Evolutionary conservation across 1,140 invertebrate genomes (phyloP).

Genomic region (Drosophila tani): DNA sequence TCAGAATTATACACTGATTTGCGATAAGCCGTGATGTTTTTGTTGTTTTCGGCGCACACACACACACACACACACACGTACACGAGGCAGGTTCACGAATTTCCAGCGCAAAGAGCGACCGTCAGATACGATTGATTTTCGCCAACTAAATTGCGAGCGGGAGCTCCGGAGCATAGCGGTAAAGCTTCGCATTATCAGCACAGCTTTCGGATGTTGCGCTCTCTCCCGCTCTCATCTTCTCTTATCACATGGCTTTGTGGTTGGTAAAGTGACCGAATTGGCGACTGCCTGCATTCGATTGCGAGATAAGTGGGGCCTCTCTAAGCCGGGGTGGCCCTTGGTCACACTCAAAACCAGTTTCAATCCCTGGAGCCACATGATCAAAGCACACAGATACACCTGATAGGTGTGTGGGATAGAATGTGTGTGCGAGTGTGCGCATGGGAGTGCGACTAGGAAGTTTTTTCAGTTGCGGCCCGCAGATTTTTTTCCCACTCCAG

Average conservation of each 20-base stretch:
- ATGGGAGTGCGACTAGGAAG: slow-evolving; percentile 59
- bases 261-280: slow-evolving; percentile 65
- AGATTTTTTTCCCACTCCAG: neutral
- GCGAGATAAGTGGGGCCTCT: slow-evolving; percentile 10
- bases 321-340: slow-evolving; percentile 32
- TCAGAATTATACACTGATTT: slow-evolving; percentile 62
- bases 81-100: slow-evolving; percentile 48
- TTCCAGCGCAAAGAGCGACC: slow-evolving; percentile 50
- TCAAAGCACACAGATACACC: slow-evolving; percentile 23
- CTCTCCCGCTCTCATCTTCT: slow-evolving; percentile 40
- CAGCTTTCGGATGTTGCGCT: slow-evolving; percentile 53
- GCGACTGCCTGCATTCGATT: slow-evolving; percentile 34
- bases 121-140: slow-evolving; percentile 74
- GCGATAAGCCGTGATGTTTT: slow-evolving; percentile 69
- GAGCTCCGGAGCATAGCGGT: slow-evolving; percentile 39
- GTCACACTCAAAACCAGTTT: slow-evolving; percentile 70
- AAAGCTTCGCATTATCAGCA: slow-evolving; percentile 68
- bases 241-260: slow-evolving; percentile 61
- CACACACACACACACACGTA: slow-evolving; percentile 27
- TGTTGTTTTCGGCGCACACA: slow-evolving; percentile 39
- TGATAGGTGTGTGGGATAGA: slow-evolving; percentile 32
- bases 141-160: slow-evolving; percentile 69
- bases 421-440: slow-evolving; percentile 4
- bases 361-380: slow-evolving; percentile 40
- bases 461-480: slow-evolving; percentile 19